Evolutionary conservation across 2,888 invertebrate species (phyloP), one percentile per base, ranked within the genome.

Genomic region (Cyrtodaria siliqua): DNA sequence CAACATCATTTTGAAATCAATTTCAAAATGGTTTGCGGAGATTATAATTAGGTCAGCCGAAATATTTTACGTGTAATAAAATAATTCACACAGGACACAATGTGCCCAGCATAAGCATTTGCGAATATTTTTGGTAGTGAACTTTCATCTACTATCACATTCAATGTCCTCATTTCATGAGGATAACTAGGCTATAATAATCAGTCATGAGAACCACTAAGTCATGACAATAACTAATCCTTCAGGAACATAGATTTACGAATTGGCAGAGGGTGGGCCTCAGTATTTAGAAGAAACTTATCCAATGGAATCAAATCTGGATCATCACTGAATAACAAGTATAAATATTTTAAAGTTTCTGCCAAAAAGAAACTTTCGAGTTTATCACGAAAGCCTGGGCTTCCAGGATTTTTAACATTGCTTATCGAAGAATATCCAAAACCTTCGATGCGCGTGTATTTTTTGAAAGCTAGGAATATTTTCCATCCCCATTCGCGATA

Each of bases 401-500:
- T 96, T 20, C 95, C 94, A 0, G 95, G 93, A 81, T 96, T 96
- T 88, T 96, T 96, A 0, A 99, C 99, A 93, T 97, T 98, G 57
- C 96, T 96, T 72, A 99, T 96, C 2, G 98, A 97, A 0, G 98
- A 97, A 92, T 98, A 99, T 2, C 99, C 99, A 3, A 96, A 95
- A 33, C 95, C 94, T 40, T 90, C 87, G 0, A 98, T 97, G 93
- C 96, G 96, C 2, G 99, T 97, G 93, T 98, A 96, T 91, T 97
- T 98, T 92, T 99, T 97, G 89, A 99, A 97, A 0, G 97, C 96
- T 95, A 96, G 94, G 92, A 97, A 99, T 88, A 99, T 97, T 91
- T 96, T 95, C 99, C 99, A 99, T 20, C 99, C 99, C 98, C 98
- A 98, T 67, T 98, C 97, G 91, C 98, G 97, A 93, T 98, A 99